These are phyloP conservation scores for Zingel zingel DNA, from an alignment of 2,113 vertebrate genomes.

Conservation along the genomic window DNA sequence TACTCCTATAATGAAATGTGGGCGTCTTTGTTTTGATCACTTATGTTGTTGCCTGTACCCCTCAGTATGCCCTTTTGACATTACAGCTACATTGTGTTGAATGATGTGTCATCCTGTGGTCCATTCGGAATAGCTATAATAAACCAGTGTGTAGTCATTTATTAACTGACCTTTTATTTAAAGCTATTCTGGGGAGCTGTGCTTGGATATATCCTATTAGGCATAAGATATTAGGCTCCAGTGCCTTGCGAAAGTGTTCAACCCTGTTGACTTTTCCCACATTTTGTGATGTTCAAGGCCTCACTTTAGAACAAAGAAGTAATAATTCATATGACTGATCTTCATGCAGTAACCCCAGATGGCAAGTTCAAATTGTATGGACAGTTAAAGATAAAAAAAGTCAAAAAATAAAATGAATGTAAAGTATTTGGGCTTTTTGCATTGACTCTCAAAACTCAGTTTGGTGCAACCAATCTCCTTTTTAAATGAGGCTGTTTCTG, in stretches of 20 bases:
- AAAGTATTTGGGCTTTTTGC: background rate
- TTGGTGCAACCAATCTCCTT: background rate
- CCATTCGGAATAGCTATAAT: constrained; percentile 22
- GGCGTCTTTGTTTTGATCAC: background rate
- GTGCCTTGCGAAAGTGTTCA: background rate
- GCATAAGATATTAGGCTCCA: background rate
- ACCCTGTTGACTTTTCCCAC: constrained; percentile 18
- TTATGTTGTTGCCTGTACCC: background rate
- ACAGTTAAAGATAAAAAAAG: background rate
- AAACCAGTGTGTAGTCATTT: constrained; percentile 30
- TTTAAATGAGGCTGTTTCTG: background rate
- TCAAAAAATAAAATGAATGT: background rate
- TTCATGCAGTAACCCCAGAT: background rate
- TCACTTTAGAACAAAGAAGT: background rate
- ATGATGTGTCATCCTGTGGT: background rate
- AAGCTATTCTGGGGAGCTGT: constrained; percentile 12
- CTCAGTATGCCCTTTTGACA: background rate
- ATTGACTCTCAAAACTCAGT: background rate
- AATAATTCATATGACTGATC: background rate
- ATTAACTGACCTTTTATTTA: constrained; percentile 64
- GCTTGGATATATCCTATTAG: background rate
- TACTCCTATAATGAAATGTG: background rate
- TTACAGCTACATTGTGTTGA: constrained; percentile 20
- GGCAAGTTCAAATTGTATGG: background rate
- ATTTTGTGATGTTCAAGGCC: constrained; percentile 3